Evolutionary conservation across 1,140 invertebrate species (phyloP).

Genomic region (Schmidtea mediterranea): DNA sequence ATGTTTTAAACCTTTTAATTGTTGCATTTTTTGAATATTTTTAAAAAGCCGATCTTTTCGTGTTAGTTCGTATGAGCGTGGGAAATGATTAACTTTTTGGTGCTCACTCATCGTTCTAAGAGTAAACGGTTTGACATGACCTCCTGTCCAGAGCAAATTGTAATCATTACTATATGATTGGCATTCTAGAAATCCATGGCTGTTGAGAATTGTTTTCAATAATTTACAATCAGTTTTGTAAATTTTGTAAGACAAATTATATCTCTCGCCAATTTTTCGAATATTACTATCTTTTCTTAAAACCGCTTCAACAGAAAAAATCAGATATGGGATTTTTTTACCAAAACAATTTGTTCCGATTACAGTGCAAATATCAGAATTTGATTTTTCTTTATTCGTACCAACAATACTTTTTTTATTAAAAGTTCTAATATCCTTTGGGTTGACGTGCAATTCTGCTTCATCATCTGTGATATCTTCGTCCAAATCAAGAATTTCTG

Average conservation of each 20-base stretch:
- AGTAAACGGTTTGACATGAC: conserved; percentile 60
- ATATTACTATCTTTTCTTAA: background rate
- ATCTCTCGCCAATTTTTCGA: conserved; percentile 13
- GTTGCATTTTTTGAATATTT: conserved; percentile 42
- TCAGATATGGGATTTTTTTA: background rate
- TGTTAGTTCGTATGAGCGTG: conserved; percentile 41
- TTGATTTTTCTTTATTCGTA: no score
- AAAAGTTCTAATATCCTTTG: no score
- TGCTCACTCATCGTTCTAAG: conserved; percentile 43
- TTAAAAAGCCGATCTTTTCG: conserved; percentile 29
- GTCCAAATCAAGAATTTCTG: no score
- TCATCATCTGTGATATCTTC: no score
- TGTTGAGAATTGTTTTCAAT: conserved; percentile 17
- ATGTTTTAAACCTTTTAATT: conserved; percentile 44
- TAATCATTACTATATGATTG: conserved; percentile 39
- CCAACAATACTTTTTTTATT: no score
- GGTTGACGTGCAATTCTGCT: no score
- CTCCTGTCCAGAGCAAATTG: conserved; percentile 63
- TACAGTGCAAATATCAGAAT: no score
- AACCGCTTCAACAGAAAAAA: background rate
- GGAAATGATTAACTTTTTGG: conserved; percentile 75
- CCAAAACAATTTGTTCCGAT: background rate
- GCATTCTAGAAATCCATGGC: conserved; percentile 25
- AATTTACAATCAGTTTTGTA: conserved; percentile 22
- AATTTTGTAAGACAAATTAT: conserved; percentile 25